Base-by-base conservation (phyloP, 2,797 vertebrate genomes). In the Adrianichthys oophorus region DNA sequence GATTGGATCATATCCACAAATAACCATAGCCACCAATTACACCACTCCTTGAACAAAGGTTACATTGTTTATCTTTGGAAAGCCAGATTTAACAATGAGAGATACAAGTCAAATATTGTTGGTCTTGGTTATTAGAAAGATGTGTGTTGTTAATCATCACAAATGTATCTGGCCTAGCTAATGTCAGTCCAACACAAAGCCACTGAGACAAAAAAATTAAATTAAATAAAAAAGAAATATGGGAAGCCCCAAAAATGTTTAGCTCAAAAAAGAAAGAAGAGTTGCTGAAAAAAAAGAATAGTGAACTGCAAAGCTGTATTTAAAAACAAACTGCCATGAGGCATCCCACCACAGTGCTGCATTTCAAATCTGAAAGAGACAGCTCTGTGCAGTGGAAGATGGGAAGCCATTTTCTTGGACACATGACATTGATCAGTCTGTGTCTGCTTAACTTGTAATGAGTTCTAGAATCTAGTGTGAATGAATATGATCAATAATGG, bases 401-500 rank as follows among this genome's bases (percentile, higher is more conserved):
- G 37, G 53, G 54, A 52, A 40, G 49, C 41, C 26, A 45, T 55
- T 68, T 62, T 65, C 15, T 55, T 37, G 72, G 75, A 70, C 74
- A 88, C 77, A 74, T 84, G 83, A 84, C 75, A 79, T 83, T 66
- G 66, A 19, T 57, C 24, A 26, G 48, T 15, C 42, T 62, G 64
- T 85, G 84, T 81, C 70, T 79, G 84, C 72, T 65, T 81, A 85
- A 83, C 59, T 76, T 83, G 82, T 89, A 89, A 90, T 86, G 87
- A 88, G 85, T 75, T 84, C 48, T 56, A 15, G 48, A 79, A 74
- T 78, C 86, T 83, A 84, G 76, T 78, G 75, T 85, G 84, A 88
- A 90, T 89, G 81, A 88, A 87, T 65, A 72, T 56, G 65, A 79
- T 93, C 87, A 92, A 92, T 92, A 92, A 92, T 92, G 87, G 85